phyloP scores from a whole-genome alignment of 2,113 vertebrate genomes.

The Grallaria varia region DNA sequence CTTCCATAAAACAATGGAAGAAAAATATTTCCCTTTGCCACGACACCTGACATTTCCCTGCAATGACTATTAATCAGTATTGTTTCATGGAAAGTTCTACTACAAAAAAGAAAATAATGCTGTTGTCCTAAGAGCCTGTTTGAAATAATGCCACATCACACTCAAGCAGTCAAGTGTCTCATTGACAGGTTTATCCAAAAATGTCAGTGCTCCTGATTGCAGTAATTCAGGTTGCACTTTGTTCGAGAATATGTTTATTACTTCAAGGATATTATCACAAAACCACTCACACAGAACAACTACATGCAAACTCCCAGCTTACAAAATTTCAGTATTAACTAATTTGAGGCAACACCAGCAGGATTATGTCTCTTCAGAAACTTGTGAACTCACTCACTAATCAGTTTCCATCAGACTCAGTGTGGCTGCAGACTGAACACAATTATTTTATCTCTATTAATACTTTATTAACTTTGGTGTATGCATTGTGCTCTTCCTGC shows the following conservation, averaged over 20 bases:
- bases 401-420: not conserved
- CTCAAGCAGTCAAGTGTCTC: not conserved
- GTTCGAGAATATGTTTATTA: not conserved
- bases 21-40: not conserved
- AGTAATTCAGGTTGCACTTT: not conserved
- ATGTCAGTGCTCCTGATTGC: not conserved
- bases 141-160: not conserved
- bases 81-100: not conserved
- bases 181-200: constrained; percentile 1
- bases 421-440: not conserved
- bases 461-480: not conserved
- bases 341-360: not conserved
- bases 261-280: not conserved
- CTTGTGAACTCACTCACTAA: not conserved
- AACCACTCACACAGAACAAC: not conserved
- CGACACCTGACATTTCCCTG: not conserved
- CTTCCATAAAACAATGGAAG: not conserved
- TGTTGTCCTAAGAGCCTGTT: not conserved
- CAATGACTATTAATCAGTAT: not conserved
- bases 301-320: not conserved
- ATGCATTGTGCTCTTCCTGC: not conserved
- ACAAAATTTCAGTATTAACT: not conserved
- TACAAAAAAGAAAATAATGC: not conserved
- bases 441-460: not conserved
- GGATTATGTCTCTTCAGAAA: not conserved